Conservation (phyloP, 2,888 invertebrate species). For the Spilarctia lutea region DNA sequence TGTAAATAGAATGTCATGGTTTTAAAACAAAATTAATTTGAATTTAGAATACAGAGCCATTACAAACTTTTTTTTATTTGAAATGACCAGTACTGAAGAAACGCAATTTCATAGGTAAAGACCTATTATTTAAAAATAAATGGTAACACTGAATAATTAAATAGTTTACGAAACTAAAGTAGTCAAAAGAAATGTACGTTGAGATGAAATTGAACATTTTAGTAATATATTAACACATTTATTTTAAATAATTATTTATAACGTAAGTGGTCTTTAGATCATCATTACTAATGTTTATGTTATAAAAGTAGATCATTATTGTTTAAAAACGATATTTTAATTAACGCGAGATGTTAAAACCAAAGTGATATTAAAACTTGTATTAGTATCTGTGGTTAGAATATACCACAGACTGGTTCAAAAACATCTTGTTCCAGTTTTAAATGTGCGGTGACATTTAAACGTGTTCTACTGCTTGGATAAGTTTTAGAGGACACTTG, state of each 20-base stretch:
- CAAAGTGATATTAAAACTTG: conserved; percentile 48
- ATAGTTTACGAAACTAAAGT: not conserved
- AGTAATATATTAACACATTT: not conserved
- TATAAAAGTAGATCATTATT: not conserved
- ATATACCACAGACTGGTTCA: conserved; percentile 26
- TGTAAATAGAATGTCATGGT: no score
- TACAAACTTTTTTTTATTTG: no score
- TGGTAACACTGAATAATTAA: not conserved
- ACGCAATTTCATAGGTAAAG: no score
- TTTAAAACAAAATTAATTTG: no score
- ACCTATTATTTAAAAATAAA: no score
- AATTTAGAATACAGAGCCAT: no score
- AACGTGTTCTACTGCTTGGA: conserved; percentile 11
- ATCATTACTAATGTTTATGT: not conserved
- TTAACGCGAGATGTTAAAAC: conserved; percentile 37
- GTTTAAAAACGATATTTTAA: not conserved
- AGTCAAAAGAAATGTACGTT: no score
- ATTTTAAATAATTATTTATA: not conserved
- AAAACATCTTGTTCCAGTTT: conserved; percentile 39
- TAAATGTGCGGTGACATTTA: conserved; percentile 37
- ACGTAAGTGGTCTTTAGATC: no score
- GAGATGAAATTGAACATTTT: no score
- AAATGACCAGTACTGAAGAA: no score
- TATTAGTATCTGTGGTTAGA: conserved; percentile 23
- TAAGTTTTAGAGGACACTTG: conserved; percentile 6